Base-by-base conservation (phyloP, 2,797 vertebrate species). In the Myotis myotis region DNA sequence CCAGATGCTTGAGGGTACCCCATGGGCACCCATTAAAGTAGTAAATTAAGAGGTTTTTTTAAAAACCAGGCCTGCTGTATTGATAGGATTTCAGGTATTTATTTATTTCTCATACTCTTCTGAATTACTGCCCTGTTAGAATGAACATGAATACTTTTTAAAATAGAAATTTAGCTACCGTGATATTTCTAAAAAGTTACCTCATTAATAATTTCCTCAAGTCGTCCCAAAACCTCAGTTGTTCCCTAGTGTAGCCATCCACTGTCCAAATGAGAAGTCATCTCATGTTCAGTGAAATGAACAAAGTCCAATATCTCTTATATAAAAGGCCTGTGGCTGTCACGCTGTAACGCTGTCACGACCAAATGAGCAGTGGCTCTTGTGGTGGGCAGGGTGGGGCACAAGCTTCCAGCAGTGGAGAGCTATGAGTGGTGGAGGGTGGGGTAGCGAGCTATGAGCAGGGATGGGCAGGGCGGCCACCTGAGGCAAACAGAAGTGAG, bases 321-420 rank as follows among this genome's bases (percentile, higher is more conserved):
- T 30, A 62, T 62, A 16, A 62, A 60, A 60, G 57, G 25, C 57
- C 60, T 28, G 13, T 62, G 12, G 13, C 60, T 6, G 2, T 28
- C 28, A 62, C 5, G 2, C 13, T 6, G 15, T 30, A 62, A 62
- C 7, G 1, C 28, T 2, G 2, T 30, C 60, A 30, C 0, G 1
- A 62, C 12, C 60, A 15, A 62, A 62, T 0, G 2, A 16, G 28
- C 28, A 30, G 28, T 1, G 2, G 60, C 13, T 30, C 60, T 62
- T 5, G 15, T 1, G 0, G 60, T 0, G 0, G 28, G 28, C 0
- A 2, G 28, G 6, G 60, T 28, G 30, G 28, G 28, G 60, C 60
- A 6, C 6, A 0, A 12, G 60, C 60, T 30, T 15, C 28, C 15
- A 62, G 60, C 6, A 2, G 28, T 2, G 0, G 28, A 62, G 28